Percentiles rank a stretch among this genome's conserved stretches.
Evolutionary conservation across 2,113 vertebrate species (phyloP).

Genomic region (Oplegnathus fasciatus): DNA sequence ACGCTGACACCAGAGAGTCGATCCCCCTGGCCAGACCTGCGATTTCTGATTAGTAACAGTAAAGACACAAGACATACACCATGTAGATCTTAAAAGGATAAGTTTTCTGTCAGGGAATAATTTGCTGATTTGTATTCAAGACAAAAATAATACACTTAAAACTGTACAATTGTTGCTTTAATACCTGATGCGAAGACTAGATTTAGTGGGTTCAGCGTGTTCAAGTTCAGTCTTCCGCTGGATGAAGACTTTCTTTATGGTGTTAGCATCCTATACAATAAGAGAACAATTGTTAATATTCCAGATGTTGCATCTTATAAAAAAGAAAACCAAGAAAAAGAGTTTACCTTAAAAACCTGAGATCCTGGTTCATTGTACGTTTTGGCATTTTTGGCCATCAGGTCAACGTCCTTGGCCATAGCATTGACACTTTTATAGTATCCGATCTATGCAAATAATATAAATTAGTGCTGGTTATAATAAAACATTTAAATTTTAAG

Average conservation of each 20-base stretch:
- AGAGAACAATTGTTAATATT: constrained; percentile 39
- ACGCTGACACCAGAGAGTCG: constrained; percentile 94
- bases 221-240: constrained; percentile 97
- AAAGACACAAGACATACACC: background rate
- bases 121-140: background rate
- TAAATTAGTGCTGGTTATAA: background rate
- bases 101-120: background rate
- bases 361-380: constrained; percentile 99
- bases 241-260: constrained; percentile 97
- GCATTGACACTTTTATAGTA: constrained; percentile 95
- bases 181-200: constrained; percentile 97
- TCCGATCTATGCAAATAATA: constrained; percentile 85
- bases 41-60: constrained; percentile 87
- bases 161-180: background rate
- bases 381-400: constrained; percentile 99
- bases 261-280: constrained; percentile 93
- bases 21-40: constrained; percentile 94
- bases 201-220: constrained; percentile 94
- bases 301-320: background rate
- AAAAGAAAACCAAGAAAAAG: constrained; percentile 37
- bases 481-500: constrained; percentile 7
- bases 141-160: background rate
- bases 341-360: constrained; percentile 96
- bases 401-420: constrained; percentile 98
- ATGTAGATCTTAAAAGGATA: background rate